Evolutionary conservation across 2,113 vertebrate species (phyloP), one percentile per base, ranked within the genome.

Genomic region (Regulus satrapa): DNA sequence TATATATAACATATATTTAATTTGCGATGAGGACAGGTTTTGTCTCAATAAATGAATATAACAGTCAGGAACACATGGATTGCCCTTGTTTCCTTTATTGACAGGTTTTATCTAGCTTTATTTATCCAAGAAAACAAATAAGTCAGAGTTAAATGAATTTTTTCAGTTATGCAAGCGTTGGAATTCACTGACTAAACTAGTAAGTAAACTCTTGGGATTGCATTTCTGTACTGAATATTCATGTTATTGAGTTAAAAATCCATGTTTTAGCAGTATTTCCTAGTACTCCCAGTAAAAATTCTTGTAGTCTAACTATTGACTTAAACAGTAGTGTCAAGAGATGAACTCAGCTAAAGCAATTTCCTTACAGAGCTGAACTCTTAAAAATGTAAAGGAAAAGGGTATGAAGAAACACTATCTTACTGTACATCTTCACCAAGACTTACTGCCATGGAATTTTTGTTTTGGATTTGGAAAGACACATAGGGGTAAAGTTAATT

Each of bases 201-300:
- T 43, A 88, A 78, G 24, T 46, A 75, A 93, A 40, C 69, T 63
- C 62, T 51, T 88, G 71, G 24, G 48, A 68, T 10, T 67, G 21
- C 51, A 48, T 80, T 79, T 85, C 56, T 79, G 5, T 79, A 36
- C 24, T 68, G 52, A 88, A 82, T 94, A 88, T 79, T 93, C 74
- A 85, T 68, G 40, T 3, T 34, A 46, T 10, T 55, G 24, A 59
- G 23, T 61, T 56, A 1, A 83, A 92, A 94, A 88, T 72, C 45
- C 9, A 7, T 55, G 20, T 59, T 78, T 82, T 80, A 91, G 41
- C 32, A 84, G 19, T 52, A 67, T 92, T 94, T 85, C 78, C 20
- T 72, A 79, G 36, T 75, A 88, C 34, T 82, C 36, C 10, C 26
- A 75, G 40, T n/a, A 79, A 90, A 78, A 1, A 34, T 29, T 40